Base-by-base conservation (phyloP, 2,113 vertebrate genomes). In the Synchiropus splendidus region DNA sequence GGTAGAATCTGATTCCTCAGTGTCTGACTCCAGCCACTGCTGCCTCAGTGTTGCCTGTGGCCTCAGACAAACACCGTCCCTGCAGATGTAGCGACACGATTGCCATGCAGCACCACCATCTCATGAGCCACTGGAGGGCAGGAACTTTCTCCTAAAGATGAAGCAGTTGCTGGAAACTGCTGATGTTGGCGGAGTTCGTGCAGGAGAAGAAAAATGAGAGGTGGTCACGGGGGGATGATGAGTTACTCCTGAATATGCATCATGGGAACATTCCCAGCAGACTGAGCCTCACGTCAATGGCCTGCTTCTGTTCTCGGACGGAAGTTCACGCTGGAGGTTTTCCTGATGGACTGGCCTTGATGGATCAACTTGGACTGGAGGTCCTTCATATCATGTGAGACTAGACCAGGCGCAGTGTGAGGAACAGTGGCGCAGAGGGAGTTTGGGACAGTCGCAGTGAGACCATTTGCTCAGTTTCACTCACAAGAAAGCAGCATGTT, bases 101-200 rank as follows among this genome's bases (percentile, higher is more conserved):
- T 70, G 58, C 45, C 44, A 50, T 40, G 17, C 36, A 56, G 42
- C 53, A 58, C 33, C 45, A 32, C 43, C 11, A 36, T n/a, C 18
- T 27, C 17, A 13, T 62, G 50, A 72, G 55, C 64, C 58, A 62
- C 51, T 27, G 36, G 13, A 16, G 16, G 17, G 31, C 1, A 16
- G 42, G 47, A 61, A 48, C 36, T 31, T 57, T 47, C 18, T 35
- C 40, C 16, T 45, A 45, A 58, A 64, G 60, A 70, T 65, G 54
- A 75, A 70, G 55, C 42, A 27, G 43, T 55, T 60, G 58, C 58
- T 68, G 39, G 58, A 66, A 73, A 68, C 32, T 61, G 66, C 63
- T 70, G 58, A 61, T 63, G 45, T 48, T 49, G 52, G 53, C 31
- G 10, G 48, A 43, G 45, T 48, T 18, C 34, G 36, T 42, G 41